phyloP scores from a whole-genome alignment of 2,888 invertebrate genomes.

The Apotomis capreana region DNA sequence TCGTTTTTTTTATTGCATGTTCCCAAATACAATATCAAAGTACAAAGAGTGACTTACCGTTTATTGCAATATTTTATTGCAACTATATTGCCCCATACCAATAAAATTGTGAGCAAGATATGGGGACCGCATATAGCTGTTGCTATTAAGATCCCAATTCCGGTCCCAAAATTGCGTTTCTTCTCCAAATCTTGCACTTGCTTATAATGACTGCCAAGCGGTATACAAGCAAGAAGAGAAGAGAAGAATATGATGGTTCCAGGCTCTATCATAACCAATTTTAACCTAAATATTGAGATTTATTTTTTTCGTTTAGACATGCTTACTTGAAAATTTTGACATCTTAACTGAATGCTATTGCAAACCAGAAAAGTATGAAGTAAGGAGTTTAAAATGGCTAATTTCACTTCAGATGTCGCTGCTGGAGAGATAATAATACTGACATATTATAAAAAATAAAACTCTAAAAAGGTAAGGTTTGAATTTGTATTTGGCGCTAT shows the following conservation, averaged over 20 bases:
- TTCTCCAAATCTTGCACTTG: conserved; percentile 74
- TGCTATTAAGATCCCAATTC: conserved; percentile 83
- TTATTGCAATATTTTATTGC: conserved; percentile 83
- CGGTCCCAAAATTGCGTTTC: conserved; percentile 84
- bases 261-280: conserved; percentile 52
- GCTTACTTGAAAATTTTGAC: conserved; percentile 20
- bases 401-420: too few species aligned
- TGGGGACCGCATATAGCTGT: conserved; percentile 84
- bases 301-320: conserved; percentile 28
- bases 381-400: too few species aligned
- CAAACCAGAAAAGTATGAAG: too few species aligned
- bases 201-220: conserved; percentile 84
- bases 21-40: too few species aligned
- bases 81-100: conserved; percentile 84
- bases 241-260: conserved; percentile 54
- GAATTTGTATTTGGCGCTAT: too few species aligned
- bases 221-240: conserved; percentile 76
- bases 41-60: conserved; percentile 68
- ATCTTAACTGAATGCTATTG: not conserved
- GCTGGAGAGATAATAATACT: too few species aligned
- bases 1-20: too few species aligned
- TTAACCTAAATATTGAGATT: conserved; percentile 34
- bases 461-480: too few species aligned
- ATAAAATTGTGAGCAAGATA: conserved; percentile 83
- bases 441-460: too few species aligned